Base-by-base conservation (phyloP, 2,888 invertebrate genomes). In the Andrena marginata region DNA sequence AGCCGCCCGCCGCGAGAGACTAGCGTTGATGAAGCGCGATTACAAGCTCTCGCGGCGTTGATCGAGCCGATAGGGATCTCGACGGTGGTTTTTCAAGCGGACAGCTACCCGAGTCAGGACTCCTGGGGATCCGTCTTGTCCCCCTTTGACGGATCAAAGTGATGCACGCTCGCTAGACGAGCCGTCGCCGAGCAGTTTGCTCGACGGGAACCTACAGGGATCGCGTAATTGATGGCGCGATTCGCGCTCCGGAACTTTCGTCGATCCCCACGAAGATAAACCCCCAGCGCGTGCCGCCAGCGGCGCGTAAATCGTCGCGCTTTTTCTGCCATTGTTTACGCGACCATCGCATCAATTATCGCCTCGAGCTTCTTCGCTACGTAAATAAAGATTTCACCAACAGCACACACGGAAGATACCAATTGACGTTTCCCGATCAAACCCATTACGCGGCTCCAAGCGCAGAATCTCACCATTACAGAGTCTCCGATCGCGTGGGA, bases 181-280 rank as follows among this genome's bases (percentile, higher is more conserved):
- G 68, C 63, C 59, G 77, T 73, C 73, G 64, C 51, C 56, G 54
- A 23, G 65, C 63, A 59, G 68, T 62, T 76, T 16, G 71, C 29
- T 59, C 59, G 68, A 33, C 59, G 72, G 68, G 81, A 73, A 88
- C 74, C 68, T 65, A 64, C 49, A 67, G 67, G 77, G 77, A 70
- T 62, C 80, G 59, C 72, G 77, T 87, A 87, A 87, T 87, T 84
- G 84, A 88, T 84, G 76, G 77, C 56, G 76, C 69, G 71, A 80
- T 78, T 73, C 56, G 60, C 65, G 62, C 74, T 49, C 70, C 63
- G 84, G 56, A 82, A 84, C 80, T 80, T 71, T 62, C 56, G 77
- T 42, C 63, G 80, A 77, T 80, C 84, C 62, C 26, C 54, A 29
- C 33, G 7, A 59, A 26, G 84, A 88, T 86, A 86, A 88, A 82